Evolutionary conservation across 1,140 invertebrate genomes (phyloP).

Genomic region (Drosophila kanapiae): DNA sequence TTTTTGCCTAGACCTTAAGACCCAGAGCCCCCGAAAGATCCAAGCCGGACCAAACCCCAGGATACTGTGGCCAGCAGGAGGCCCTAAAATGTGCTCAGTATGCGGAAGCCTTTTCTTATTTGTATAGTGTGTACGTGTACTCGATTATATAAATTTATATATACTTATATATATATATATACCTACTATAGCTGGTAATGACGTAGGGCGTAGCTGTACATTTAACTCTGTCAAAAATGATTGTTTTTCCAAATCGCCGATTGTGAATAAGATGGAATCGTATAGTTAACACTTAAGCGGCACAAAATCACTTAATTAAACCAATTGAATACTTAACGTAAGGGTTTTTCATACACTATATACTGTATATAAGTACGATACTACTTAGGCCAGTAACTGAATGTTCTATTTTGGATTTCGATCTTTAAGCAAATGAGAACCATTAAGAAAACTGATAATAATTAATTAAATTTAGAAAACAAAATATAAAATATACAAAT

Average conservation of each 20-base stretch:
- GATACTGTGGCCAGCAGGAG: conserved; percentile 20
- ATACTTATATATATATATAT: conserved; percentile 31
- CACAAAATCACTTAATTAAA: conserved; percentile 79
- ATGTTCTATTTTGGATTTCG: conserved; percentile 49
- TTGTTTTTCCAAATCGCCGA: conserved; percentile 57
- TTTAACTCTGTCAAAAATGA: conserved; percentile 24
- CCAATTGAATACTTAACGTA: conserved; percentile 56
- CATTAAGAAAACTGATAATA: conserved; percentile 65
- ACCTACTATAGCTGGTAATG: conserved; percentile 39
- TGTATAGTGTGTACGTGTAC: conserved; percentile 32
- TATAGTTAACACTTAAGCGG: conserved; percentile 80
- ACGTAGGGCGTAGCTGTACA: conserved; percentile 46
- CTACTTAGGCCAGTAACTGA: conserved; percentile 47
- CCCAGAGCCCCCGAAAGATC: conserved; percentile 13
- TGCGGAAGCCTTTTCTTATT: conserved; percentile 56
- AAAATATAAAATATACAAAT: conserved; percentile 53
- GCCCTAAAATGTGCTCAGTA: conserved; percentile 62
- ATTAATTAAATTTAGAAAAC: conserved; percentile 53
- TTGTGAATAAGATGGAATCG: conserved; percentile 48
- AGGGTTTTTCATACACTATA: conserved; percentile 46
- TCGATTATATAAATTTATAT: conserved; percentile 22
- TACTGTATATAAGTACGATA: conserved; percentile 35
- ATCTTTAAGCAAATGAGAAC: conserved; percentile 44
- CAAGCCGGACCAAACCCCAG: conserved; percentile 7
- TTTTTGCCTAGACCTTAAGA: conserved; percentile 51